Evolutionary conservation across 2,888 invertebrate genomes (phyloP).

Genomic region (Pterobdella sp.): DNA sequence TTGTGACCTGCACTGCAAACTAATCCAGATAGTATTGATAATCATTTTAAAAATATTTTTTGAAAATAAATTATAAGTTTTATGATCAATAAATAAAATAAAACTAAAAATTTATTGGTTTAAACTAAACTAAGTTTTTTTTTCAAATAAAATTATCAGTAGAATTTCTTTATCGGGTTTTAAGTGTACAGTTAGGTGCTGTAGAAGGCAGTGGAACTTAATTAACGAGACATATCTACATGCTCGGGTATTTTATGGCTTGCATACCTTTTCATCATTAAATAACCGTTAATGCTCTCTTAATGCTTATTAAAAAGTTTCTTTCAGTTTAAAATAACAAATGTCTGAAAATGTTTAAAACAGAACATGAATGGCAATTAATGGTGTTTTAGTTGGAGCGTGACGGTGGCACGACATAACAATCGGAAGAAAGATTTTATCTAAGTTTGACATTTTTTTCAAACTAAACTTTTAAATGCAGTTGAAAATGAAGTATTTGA

Average conservation of each 20-base stretch:
- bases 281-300: neutral
- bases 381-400: neutral
- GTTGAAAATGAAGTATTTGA: too few relatives aligned
- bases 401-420: neutral
- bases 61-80: neutral
- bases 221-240: too few relatives aligned
- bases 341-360: too few relatives aligned
- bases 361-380: neutral
- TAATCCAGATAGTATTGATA: too few relatives aligned
- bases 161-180: neutral
- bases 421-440: neutral
- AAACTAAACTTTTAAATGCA: neutral
- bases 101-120: neutral
- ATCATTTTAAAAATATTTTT: too few relatives aligned
- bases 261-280: too few relatives aligned
- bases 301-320: neutral
- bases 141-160: too few relatives aligned
- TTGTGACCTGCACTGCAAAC: too few relatives aligned
- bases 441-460: neutral
- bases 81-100: neutral
- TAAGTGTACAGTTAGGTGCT: neutral
- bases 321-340: neutral
- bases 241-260: too few relatives aligned
- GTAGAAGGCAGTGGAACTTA: too few relatives aligned
- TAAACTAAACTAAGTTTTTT: too few relatives aligned